Evolutionary conservation across 2,888 invertebrate genomes (phyloP).

Genomic region (Ectemnius continuus): DNA sequence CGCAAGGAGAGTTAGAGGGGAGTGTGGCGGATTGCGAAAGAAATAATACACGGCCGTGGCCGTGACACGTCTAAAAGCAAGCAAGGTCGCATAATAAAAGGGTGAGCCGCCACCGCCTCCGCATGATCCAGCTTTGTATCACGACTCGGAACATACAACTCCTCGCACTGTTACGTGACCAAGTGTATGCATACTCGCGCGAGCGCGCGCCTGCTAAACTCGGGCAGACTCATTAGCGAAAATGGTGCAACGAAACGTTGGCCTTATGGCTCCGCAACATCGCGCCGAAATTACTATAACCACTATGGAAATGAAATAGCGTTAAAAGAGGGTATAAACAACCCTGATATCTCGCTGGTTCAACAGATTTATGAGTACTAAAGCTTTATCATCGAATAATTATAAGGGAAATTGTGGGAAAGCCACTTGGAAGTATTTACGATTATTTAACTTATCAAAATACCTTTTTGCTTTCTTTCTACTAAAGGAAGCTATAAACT

Average conservation of each 20-base stretch:
- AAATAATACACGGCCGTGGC: constrained; percentile 18
- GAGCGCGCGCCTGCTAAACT: constrained; percentile 3
- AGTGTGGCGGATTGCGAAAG: not conserved
- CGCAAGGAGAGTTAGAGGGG: not conserved
- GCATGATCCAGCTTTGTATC: constrained; percentile 31
- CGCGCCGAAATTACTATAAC: too few relatives aligned
- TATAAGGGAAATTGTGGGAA: too few relatives aligned
- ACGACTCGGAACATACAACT: constrained; percentile 16
- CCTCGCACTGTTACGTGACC: constrained; percentile 25
- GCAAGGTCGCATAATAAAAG: constrained; percentile 36
- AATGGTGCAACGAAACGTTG: constrained; percentile 4
- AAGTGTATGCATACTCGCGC: constrained; percentile 7
- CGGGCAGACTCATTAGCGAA: not conserved
- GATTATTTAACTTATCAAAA: too few relatives aligned
- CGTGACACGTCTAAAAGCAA: constrained; percentile 15
- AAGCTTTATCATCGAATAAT: too few relatives aligned
- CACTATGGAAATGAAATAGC: too few relatives aligned
- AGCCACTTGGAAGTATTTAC: too few relatives aligned
- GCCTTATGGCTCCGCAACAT: not conserved
- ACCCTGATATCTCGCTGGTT: too few relatives aligned
- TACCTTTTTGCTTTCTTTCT: too few relatives aligned
- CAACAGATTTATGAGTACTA: too few relatives aligned
- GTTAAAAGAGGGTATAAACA: too few relatives aligned
- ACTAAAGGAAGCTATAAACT: too few relatives aligned
- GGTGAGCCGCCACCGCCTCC: constrained; percentile 1